Percentiles rank a stretch among this genome's conserved stretches.
Conservation (phyloP, 1,140 invertebrate genomes). For the Drosophila prosaltans region DNA sequence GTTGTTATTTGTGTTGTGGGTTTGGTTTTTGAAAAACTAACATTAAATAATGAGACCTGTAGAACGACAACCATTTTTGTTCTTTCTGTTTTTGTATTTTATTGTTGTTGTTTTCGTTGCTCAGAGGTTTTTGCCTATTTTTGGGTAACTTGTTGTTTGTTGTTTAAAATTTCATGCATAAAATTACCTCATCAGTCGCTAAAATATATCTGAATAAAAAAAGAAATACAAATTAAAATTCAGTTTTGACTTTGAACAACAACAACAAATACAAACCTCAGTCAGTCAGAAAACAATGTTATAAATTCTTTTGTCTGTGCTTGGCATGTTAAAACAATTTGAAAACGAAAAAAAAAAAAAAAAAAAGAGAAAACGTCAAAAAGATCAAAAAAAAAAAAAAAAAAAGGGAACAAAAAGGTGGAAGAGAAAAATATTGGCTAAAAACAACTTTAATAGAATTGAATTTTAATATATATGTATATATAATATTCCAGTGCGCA, state of each 20-base stretch:
- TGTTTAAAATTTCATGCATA: constrained; percentile 62
- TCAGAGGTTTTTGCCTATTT: constrained; percentile 46
- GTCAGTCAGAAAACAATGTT: constrained; percentile 60
- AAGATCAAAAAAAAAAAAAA: constrained; percentile 20
- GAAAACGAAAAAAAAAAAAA: constrained; percentile 42
- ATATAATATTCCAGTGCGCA: too few relatives aligned
- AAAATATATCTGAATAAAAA: constrained; percentile 55
- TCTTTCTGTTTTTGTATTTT: constrained; percentile 12
- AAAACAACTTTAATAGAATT: background rate
- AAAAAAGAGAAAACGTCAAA: constrained; percentile 51
- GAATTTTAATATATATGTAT: background rate
- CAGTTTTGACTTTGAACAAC: constrained; percentile 48
- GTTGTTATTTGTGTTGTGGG: too few relatives aligned
- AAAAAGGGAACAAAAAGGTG: constrained; percentile 10
- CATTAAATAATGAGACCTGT: constrained; percentile 57
- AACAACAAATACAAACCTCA: constrained; percentile 34
- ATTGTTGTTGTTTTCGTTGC: constrained; percentile 7
- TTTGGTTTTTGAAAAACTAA: background rate
- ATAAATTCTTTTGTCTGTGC: constrained; percentile 80
- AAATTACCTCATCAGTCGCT: constrained; percentile 76
- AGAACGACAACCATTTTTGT: constrained; percentile 23
- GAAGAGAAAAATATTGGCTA: background rate
- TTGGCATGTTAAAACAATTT: constrained; percentile 71
- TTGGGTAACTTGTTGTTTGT: constrained; percentile 45
- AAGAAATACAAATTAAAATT: constrained; percentile 68